Conservation (phyloP, 2,797 vertebrate species). For the Lemur catta region DNA sequence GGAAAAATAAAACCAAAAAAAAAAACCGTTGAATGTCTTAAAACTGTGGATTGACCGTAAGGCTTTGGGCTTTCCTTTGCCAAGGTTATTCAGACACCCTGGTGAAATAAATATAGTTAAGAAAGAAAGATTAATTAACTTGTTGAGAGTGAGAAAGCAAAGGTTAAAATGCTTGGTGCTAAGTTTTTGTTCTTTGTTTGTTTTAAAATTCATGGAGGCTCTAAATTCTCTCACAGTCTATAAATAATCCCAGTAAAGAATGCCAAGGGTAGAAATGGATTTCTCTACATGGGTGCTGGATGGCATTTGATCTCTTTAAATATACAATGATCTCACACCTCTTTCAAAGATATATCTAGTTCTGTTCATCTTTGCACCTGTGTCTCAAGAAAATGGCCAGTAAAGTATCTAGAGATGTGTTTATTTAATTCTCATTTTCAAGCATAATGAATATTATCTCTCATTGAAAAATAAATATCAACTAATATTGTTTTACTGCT, state of each 20-base stretch:
- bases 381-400: background rate
- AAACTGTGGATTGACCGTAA: background rate
- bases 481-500: background rate
- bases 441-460: background rate
- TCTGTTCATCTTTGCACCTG: background rate
- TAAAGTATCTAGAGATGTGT: background rate
- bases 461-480: background rate
- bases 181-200: background rate
- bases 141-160: background rate
- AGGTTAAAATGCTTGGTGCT: background rate
- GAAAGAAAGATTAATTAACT: background rate
- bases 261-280: constrained; percentile 39
- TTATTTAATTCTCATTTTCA: background rate
- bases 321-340: constrained; percentile 1
- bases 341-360: background rate
- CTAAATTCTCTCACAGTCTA: background rate
- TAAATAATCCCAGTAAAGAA: constrained; percentile 41
- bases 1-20: background rate
- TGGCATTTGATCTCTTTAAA: constrained; percentile 40
- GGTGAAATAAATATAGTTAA: background rate
- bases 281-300: constrained; percentile 31
- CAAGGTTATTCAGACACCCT: background rate
- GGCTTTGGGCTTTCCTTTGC: background rate
- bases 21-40: background rate
- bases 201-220: constrained; percentile 40